Conservation (phyloP, 2,797 vertebrate species). For the Anisognathus igniventris region DNA sequence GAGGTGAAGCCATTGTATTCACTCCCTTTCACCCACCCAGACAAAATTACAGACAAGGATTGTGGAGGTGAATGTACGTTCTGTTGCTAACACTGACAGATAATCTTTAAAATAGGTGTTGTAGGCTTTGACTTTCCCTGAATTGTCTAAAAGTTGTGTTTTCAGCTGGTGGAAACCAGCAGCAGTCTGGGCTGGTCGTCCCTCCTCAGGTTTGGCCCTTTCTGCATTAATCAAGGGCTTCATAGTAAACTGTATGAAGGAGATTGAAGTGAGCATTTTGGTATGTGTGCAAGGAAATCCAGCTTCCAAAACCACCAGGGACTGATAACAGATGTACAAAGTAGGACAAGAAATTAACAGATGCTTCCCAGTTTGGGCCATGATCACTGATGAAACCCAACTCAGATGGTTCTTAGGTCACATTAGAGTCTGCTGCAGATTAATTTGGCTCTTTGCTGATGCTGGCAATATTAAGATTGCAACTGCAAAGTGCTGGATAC, state of each 20-base stretch:
- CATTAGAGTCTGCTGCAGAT: neutral
- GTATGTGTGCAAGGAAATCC: slow-evolving; percentile 29
- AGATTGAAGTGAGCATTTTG: slow-evolving; percentile 25
- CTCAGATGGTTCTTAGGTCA: neutral
- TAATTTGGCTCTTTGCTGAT: neutral
- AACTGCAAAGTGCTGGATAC: neutral
- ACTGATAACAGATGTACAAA: slow-evolving; percentile 26
- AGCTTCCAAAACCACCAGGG: slow-evolving; percentile 24
- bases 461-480: neutral
- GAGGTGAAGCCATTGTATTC: slow-evolving; percentile 47
- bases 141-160: neutral
- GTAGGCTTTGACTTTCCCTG: neutral
- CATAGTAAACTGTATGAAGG: slow-evolving; percentile 25
- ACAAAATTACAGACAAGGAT: neutral
- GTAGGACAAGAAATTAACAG: slow-evolving; percentile 18
- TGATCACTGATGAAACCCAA: slow-evolving; percentile 16
- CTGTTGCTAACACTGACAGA: neutral
- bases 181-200: neutral
- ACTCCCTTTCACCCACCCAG: slow-evolving; percentile 24
- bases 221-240: slow-evolving; percentile 32
- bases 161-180: neutral
- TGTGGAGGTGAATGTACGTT: slow-evolving; percentile 18
- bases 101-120: slow-evolving; percentile 24
- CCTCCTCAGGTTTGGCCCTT: neutral
- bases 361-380: slow-evolving; percentile 13